These are phyloP conservation scores for Sitta europaea DNA, from an alignment of 2,113 vertebrate genomes.

Conservation along the genomic window DNA sequence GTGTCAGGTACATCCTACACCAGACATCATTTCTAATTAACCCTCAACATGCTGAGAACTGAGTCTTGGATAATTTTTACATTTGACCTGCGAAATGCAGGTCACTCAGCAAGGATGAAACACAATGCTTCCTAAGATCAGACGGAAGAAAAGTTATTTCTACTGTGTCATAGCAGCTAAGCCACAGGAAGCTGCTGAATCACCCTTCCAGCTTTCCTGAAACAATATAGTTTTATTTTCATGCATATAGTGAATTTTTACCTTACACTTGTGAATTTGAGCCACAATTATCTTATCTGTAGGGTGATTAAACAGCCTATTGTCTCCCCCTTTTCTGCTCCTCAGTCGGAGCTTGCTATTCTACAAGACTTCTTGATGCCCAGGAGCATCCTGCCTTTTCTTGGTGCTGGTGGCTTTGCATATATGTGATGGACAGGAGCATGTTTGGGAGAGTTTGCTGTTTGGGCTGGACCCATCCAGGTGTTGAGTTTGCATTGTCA, in stretches of 20 bases:
- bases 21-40: neutral
- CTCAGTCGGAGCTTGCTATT: neutral
- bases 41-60: neutral
- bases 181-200: slow-evolving; percentile 47
- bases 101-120: slow-evolving; percentile 47
- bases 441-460: neutral
- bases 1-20: neutral
- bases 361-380: neutral
- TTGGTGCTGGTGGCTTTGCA: neutral
- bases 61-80: slow-evolving; percentile 23
- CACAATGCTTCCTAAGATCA: slow-evolving; percentile 48
- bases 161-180: slow-evolving; percentile 45
- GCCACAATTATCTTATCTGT: slow-evolving; percentile 33
- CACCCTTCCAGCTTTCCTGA: slow-evolving; percentile 37
- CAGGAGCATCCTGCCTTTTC: neutral
- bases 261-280: slow-evolving; percentile 56
- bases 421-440: neutral
- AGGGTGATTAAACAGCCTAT: neutral
- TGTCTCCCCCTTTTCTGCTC: neutral
- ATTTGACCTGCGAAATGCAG: slow-evolving; percentile 42
- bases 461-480: neutral
- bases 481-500: neutral
- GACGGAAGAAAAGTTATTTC: slow-evolving; percentile 54
- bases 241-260: slow-evolving; percentile 20
- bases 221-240: slow-evolving; percentile 52